Base-by-base conservation (phyloP, 2,113 vertebrate genomes). In the Notarius quadriscutis region DNA sequence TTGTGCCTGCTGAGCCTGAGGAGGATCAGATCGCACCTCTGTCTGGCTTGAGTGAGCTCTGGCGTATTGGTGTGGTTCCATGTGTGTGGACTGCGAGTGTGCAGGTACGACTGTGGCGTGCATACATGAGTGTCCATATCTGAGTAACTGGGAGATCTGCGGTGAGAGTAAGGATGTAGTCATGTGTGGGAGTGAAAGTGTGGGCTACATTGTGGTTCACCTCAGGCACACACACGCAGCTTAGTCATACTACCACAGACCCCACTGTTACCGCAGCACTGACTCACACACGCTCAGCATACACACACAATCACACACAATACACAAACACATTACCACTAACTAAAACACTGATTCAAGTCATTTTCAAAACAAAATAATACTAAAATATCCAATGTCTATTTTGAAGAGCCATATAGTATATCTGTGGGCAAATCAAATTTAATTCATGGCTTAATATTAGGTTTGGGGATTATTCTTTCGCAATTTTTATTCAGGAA, bases 141-240 rank as follows among this genome's bases (percentile, higher is more conserved):
- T 79, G 87, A 60, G 63, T 58, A 83, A 72, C 91, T 89, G 90
- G 71, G 78, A 75, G 87, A 88, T 89, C 86, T 91, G 94, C 86
- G 92, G 92, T 93, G 90, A 92, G 86, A 58, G 79, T 60, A 67
- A 87, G 88, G 90, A 91, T 91, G 87, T 74, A 87, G 93, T 91
- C 89, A 92, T 89, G 57, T 65, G 85, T 86, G 89, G 88, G 83
- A 90, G 90, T 89, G 92, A 91, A 84, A 81, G 86, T 91, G 91
- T 67, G 86, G 91, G 84, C 86, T 91, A 89, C 74, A 86, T 89
- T 94, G 93, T 27, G 94, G 94, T 95, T 92, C 92, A 89, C 92
- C 90, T 88, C 83, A 75, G 22, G 90, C 88, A 88, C 83, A 82
- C 67, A 87, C 90, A 91, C 90, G 90, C 93, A 93, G 93, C 88